Percentiles rank a stretch among this genome's conserved stretches.
phyloP scores from a whole-genome alignment of 2,888 invertebrate genomes.

The Prosapia bicincta region DNA sequence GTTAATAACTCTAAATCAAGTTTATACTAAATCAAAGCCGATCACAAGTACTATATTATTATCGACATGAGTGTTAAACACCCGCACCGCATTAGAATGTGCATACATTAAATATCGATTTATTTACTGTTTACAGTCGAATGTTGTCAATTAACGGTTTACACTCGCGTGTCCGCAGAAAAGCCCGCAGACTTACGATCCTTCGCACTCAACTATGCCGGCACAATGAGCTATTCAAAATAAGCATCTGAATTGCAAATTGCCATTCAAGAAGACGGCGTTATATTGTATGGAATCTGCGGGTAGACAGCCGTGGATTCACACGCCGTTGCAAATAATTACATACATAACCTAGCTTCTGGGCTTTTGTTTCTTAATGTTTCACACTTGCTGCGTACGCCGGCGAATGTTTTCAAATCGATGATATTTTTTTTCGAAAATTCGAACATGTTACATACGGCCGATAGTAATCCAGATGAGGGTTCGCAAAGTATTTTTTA shows the following conservation, averaged over 20 bases:
- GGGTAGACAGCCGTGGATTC: neutral
- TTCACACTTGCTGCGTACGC: neutral
- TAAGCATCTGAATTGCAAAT: neutral
- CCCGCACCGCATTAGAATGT: neutral
- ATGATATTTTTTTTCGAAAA: too few species aligned
- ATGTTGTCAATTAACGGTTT: neutral
- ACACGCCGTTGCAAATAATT: neutral
- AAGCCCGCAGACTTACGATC: neutral
- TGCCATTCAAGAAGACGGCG: neutral
- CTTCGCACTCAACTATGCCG: neutral
- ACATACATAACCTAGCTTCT: neutral
- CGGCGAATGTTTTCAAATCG: too few species aligned
- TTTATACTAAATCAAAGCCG: too few species aligned
- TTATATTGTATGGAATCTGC: neutral
- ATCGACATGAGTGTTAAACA: neutral
- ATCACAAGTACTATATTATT: too few species aligned
- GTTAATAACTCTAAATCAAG: too few species aligned
- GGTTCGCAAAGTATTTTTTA: too few species aligned
- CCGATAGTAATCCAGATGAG: too few species aligned
- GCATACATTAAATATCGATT: neutral
- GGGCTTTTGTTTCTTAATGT: neutral
- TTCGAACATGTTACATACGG: too few species aligned
- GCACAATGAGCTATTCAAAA: conserved; percentile 2
- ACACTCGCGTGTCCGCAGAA: neutral
- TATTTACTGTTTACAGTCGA: neutral